These are phyloP conservation scores for Cephalotes varians DNA, from an alignment of 2,888 invertebrate species.

Conservation along the genomic window DNA sequence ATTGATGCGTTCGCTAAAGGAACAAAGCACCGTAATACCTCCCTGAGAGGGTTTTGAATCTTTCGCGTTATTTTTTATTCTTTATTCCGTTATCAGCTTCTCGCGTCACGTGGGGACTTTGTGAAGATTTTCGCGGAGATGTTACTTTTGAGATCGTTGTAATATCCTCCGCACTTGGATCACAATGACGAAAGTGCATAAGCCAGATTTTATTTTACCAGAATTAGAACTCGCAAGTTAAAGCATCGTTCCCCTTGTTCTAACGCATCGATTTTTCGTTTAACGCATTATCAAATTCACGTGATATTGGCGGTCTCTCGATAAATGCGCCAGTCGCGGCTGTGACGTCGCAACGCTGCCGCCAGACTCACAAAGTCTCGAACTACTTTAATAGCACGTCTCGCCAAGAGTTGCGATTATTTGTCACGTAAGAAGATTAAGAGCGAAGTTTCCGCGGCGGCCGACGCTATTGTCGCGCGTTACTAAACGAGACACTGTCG, in stretches of 20 bases:
- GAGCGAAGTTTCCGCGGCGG: conserved; percentile 41
- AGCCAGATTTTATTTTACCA: background rate
- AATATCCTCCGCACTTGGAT: background rate
- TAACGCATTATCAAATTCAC: background rate
- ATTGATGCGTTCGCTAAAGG: conserved; percentile 15
- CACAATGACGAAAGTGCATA: background rate
- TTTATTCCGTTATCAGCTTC: background rate
- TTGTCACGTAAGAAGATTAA: conserved; percentile 56
- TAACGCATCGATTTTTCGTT: background rate
- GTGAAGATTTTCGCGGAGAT: background rate
- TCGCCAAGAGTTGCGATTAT: conserved; percentile 46
- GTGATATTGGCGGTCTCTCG: background rate
- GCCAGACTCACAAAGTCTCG: conserved; percentile 31
- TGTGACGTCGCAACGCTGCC: background rate
- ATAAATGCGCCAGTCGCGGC: background rate
- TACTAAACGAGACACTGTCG: conserved; percentile 35
- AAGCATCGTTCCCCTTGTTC: background rate
- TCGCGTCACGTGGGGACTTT: background rate
- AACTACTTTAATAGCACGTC: conserved; percentile 50
- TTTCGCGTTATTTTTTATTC: background rate
- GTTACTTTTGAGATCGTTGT: background rate
- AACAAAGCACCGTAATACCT: background rate
- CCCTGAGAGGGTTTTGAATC: background rate
- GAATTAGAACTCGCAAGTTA: background rate
- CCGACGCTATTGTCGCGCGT: conserved; percentile 38